These are phyloP conservation scores for Hormiphora californensis DNA, from an alignment of 37 sponge, comb jelly and placozoan genomes.

Conservation along the genomic window DNA sequence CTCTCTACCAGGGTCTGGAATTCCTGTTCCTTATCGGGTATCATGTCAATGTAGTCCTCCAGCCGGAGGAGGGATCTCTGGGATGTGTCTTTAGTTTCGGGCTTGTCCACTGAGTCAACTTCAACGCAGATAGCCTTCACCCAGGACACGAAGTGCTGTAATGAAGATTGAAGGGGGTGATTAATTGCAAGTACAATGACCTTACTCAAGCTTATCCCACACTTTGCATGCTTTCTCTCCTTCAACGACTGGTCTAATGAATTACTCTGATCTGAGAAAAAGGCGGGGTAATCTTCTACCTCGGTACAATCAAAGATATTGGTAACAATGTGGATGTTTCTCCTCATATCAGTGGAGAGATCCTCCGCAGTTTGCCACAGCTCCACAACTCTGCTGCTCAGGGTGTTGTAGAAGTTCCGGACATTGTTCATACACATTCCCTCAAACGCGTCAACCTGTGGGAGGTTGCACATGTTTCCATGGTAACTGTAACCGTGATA, in stretches of 20 bases:
- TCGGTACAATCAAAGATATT: not conserved
- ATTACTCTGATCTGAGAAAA: too few species aligned
- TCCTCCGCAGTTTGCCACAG: slow-evolving; percentile 18
- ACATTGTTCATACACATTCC: slow-evolving; percentile 8
- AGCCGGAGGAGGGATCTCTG: not conserved
- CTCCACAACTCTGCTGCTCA: not conserved
- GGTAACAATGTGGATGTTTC: not conserved
- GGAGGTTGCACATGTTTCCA: too few species aligned
- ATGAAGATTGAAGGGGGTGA: too few species aligned
- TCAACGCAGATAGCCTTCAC: not conserved
- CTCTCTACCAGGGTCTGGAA: not conserved
- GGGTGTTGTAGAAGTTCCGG: not conserved
- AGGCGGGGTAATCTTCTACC: too few species aligned
- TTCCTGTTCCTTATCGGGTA: slow-evolving; percentile 2
- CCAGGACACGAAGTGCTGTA: not conserved
- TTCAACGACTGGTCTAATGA: too few species aligned
- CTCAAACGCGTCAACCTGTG: slow-evolving; percentile 21
- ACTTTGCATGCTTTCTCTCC: too few species aligned
- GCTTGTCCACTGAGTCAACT: not conserved
- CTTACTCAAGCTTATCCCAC: too few species aligned
- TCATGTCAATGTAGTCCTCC: not conserved
- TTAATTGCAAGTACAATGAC: too few species aligned
- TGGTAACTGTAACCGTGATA: too few species aligned
- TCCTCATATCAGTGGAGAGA: not conserved
- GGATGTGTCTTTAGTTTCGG: not conserved